Percentiles rank a stretch among this genome's conserved stretches.
Evolutionary conservation across 2,113 vertebrate species (phyloP).

Genomic region (Vicugna pacos): DNA sequence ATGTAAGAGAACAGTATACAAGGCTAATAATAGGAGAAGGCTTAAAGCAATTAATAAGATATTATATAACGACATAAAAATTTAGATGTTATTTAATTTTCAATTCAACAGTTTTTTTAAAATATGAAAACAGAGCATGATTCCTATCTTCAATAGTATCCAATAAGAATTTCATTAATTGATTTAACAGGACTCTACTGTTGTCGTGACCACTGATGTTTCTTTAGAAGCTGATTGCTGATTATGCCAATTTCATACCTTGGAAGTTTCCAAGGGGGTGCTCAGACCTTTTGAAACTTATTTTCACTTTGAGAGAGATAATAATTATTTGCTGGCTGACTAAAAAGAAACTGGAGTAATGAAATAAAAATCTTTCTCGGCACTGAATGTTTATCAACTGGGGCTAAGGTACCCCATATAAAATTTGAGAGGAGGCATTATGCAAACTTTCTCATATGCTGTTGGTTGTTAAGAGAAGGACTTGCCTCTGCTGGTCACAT

Average conservation of each 20-base stretch:
- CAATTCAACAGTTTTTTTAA: background rate
- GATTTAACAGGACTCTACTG: slow-evolving; percentile 17
- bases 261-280: slow-evolving; percentile 31
- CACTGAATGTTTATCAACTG: background rate
- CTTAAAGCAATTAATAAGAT: slow-evolving; percentile 13
- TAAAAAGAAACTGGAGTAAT: background rate
- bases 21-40: background rate
- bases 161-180: slow-evolving; percentile 54
- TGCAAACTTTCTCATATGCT: background rate
- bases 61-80: background rate
- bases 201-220: slow-evolving; percentile 29
- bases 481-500: background rate
- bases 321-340: slow-evolving; percentile 32
- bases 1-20: background rate
- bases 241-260: slow-evolving; percentile 37
- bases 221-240: slow-evolving; percentile 61
- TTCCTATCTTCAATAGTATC: slow-evolving; percentile 42
- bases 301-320: slow-evolving; percentile 33
- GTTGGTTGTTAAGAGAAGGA: background rate
- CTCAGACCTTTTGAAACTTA: slow-evolving; percentile 34
- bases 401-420: background rate
- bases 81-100: slow-evolving; percentile 46
- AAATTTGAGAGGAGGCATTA: background rate
- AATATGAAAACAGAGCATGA: slow-evolving; percentile 3
- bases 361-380: slow-evolving; percentile 21